These are phyloP conservation scores for Encarsia formosa DNA, from an alignment of 2,888 invertebrate genomes.

Conservation along the genomic window DNA sequence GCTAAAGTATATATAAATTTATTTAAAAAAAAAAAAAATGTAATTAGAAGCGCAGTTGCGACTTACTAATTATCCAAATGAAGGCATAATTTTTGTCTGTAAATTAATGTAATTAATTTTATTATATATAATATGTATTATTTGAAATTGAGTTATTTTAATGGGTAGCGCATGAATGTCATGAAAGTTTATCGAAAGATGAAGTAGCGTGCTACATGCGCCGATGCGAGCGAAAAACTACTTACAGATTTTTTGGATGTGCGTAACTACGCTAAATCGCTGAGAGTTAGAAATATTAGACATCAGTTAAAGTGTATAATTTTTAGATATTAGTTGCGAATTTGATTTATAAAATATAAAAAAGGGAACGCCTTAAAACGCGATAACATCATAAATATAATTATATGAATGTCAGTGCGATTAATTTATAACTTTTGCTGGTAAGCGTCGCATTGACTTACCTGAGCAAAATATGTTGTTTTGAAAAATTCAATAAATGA, in stretches of 20 bases:
- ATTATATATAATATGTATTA: conserved; percentile 3
- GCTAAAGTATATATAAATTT: conserved; percentile 1
- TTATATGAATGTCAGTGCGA: conserved; percentile 2
- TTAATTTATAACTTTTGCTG: too few relatives aligned
- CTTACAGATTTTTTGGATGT: too few relatives aligned
- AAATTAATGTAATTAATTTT: conserved; percentile 17
- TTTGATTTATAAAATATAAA: neutral
- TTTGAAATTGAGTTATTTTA: conserved; percentile 3
- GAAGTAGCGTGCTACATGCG: neutral
- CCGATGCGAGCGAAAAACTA: neutral
- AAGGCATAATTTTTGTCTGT: conserved; percentile 5
- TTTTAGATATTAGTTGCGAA: conserved; percentile 16
- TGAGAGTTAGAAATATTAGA: conserved; percentile 7
- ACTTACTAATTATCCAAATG: neutral
- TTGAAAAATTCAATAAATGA: too few relatives aligned
- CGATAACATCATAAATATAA: conserved; percentile 6
- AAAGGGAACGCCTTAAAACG: conserved; percentile 5
- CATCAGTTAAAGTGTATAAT: conserved; percentile 7
- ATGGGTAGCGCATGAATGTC: neutral
- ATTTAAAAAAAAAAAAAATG: too few relatives aligned
- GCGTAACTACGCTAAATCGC: too few relatives aligned
- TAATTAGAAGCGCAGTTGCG: conserved; percentile 5
- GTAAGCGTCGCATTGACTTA: too few relatives aligned
- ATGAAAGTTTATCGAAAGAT: neutral
- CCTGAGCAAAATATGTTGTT: too few relatives aligned